phyloP scores from a whole-genome alignment of 1,140 invertebrate species.

The Carcinoscorpius rotundicauda region DNA sequence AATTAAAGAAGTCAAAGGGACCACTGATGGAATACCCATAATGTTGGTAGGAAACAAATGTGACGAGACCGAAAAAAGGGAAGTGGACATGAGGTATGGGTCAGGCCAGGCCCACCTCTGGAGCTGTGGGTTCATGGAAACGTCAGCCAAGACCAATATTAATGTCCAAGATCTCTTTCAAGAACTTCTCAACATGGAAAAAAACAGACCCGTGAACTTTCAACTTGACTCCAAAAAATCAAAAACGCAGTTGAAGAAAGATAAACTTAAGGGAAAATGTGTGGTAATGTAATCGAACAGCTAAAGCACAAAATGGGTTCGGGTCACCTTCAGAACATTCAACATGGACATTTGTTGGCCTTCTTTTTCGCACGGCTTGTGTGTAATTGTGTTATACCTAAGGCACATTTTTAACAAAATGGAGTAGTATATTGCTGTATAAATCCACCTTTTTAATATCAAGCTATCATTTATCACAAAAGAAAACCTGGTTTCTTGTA shows the following conservation, averaged over 20 bases:
- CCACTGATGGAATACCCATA: conserved; percentile 71
- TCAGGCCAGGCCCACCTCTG: conserved; percentile 76
- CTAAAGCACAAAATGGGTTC: neutral
- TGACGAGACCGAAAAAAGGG: conserved; percentile 78
- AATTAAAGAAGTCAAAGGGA: conserved; percentile 59
- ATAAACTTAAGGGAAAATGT: conserved; percentile 41
- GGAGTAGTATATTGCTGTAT: no score
- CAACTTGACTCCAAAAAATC: conserved; percentile 72
- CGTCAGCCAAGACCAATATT: conserved; percentile 96
- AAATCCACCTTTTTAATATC: no score
- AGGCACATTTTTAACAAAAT: no score
- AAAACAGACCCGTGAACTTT: conserved; percentile 84
- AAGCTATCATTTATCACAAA: no score
- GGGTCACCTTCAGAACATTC: no score
- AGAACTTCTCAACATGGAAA: conserved; percentile 82
- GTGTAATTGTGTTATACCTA: no score
- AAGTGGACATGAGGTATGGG: conserved; percentile 62
- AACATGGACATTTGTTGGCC: no score
- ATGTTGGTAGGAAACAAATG: conserved; percentile 94
- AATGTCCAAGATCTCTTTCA: conserved; percentile 87
- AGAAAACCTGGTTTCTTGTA: no score
- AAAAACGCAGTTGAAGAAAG: conserved; percentile 36
- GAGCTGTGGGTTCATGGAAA: conserved; percentile 96
- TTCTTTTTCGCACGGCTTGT: no score
- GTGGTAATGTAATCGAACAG: conserved; percentile 23